Base-by-base conservation (phyloP, 2,888 invertebrate genomes). In the Meandrusa payeni region DNA sequence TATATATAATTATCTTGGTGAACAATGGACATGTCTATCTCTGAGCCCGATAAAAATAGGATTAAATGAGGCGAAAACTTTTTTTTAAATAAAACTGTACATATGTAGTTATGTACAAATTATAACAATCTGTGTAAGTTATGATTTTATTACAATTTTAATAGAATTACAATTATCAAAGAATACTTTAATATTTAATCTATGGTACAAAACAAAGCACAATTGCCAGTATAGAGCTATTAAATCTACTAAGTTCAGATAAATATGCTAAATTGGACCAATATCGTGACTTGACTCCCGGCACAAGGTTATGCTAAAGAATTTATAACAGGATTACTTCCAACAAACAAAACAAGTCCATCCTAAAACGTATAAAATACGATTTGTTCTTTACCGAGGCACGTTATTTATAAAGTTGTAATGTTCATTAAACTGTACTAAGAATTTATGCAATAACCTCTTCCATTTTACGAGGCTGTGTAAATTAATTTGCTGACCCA, bases 191-290 rank as follows among this genome's bases (percentile, higher is more conserved):
- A n/a, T n/a, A n/a, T n/a, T n/a, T n/a, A n/a, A n/a, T n/a, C n/a
- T n/a, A n/a, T n/a, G n/a, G n/a, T n/a, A n/a, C n/a, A n/a, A n/a
- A 69, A 64, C 64, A 65, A 70, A 66, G 64, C 56, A 61, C 58
- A 65, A 62, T 58, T 61, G 60, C 63, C 55, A 57, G 58, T 64
- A 69, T 68, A 32, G 32, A 32, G 19, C 19, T 32, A 20, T 20
- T 19, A 19, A 19, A 32, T 32, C 19, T 9, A 32, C 3, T 1
- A 11, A 32, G 20, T 32, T 23, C n/a, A 40, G 31, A 24, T 32
- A 32, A 40, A 32, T 40, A 40, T 40, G 40, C 40, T 33, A 31
- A 36, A 36, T 23, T 37, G 23, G 19, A 29, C 11, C 31, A 29
- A 20, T 19, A 17, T 42, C 42, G 42, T 37, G 42, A 42, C 42